Conservation (phyloP, 2,113 vertebrate species). For the human (Homo sapiens) region GRCh38 chr7:82465001-82465500, state of each 20-base stretch:
- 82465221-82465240: neutral
- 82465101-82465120: neutral
- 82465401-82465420: too few relatives aligned
- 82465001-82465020: neutral
- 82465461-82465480: too few relatives aligned
- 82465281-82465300: neutral
- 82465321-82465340: neutral
- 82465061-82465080: neutral
- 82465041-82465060: neutral
- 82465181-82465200: neutral
- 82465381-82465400: too few relatives aligned
- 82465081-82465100: fast-evolving
- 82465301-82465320: neutral
- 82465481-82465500: too few relatives aligned
- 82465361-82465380: too few relatives aligned
- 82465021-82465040: neutral
- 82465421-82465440: too few relatives aligned
- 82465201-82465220: neutral
- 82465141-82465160: neutral
- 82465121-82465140: neutral
- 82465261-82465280: neutral
- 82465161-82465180: neutral
- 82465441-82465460: too few relatives aligned
- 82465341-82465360: too few relatives aligned
- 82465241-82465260: neutral